These are phyloP conservation scores for Echeneis naucrates DNA, from an alignment of 2,797 vertebrate species.

Conservation along the genomic window DNA sequence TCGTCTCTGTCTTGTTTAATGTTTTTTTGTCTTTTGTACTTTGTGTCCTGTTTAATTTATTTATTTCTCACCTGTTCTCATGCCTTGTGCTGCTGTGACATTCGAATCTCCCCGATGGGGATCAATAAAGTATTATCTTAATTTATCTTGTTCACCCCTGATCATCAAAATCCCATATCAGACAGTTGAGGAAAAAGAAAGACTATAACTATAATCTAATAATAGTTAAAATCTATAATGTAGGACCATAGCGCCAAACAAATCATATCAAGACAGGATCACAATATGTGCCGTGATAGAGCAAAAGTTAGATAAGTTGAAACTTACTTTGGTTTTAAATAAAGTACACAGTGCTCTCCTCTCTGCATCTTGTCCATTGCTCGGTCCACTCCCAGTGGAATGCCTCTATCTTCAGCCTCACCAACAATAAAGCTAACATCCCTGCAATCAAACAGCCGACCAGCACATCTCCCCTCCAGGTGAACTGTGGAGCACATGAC, in stretches of 20 bases:
- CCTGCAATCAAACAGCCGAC: slow-evolving; percentile 89
- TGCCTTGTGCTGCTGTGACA: no score
- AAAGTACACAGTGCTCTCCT: slow-evolving; percentile 92
- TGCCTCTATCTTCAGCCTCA: slow-evolving; percentile 91
- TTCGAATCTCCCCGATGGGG: no score
- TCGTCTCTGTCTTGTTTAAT: no score
- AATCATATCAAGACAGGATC: background rate
- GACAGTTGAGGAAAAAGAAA: background rate
- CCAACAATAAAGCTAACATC: slow-evolving; percentile 92
- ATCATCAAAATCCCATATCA: no score
- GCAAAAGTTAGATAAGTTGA: background rate
- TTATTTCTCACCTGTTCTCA: no score
- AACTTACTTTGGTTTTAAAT: slow-evolving; percentile 90
- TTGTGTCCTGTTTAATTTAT: no score
- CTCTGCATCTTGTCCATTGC: slow-evolving; percentile 98
- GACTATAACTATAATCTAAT: no score
- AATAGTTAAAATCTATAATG: slow-evolving; percentile 5
- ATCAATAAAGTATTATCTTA: no score
- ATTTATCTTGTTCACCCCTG: no score
- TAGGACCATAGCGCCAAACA: slow-evolving; percentile 1
- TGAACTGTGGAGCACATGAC: slow-evolving; percentile 84
- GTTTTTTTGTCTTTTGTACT: no score
- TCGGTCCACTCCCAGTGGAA: slow-evolving; percentile 95
- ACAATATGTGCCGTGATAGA: background rate
- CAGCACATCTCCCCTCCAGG: slow-evolving; percentile 88